phyloP scores from a whole-genome alignment of 1,140 invertebrate genomes.

The Calliopsis andreniformis region DNA sequence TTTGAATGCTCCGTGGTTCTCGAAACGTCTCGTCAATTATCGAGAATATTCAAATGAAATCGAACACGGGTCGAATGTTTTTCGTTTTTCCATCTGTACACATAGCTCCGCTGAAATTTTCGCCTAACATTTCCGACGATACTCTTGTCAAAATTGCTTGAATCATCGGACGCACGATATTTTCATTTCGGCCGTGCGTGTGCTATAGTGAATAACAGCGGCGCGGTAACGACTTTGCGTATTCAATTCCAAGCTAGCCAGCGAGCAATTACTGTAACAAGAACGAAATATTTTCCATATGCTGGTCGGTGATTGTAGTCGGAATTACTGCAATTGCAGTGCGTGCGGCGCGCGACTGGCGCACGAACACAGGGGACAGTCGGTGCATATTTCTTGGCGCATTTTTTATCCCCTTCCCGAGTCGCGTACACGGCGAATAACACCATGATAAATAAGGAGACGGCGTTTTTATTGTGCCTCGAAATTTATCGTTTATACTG shows the following conservation, averaged over 20 bases:
- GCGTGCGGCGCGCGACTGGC: background rate
- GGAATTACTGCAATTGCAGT: conserved; percentile 13
- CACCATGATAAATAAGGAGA: conserved; percentile 33
- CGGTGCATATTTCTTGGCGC: background rate
- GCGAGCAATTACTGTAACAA: conserved; percentile 21
- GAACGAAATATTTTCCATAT: conserved; percentile 20
- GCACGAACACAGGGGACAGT: background rate
- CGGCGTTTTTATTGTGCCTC: conserved; percentile 15
- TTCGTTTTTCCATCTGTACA: no score
- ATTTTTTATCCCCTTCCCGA: background rate
- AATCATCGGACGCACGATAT: conserved; percentile 2
- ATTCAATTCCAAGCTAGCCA: conserved; percentile 3
- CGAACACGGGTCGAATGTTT: no score
- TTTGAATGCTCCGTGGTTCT: no score
- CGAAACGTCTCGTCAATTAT: no score
- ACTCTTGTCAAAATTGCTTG: no score
- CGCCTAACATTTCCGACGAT: no score
- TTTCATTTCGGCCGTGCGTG: background rate
- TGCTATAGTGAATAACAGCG: conserved; percentile 3
- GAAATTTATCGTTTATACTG: conserved; percentile 23
- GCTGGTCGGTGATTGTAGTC: conserved; percentile 3
- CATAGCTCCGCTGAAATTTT: no score
- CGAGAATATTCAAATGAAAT: no score
- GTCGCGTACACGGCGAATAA: background rate
- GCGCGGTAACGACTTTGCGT: conserved; percentile 12